phyloP scores from a whole-genome alignment of 2,888 invertebrate genomes.

The Catotricha subobsoleta region DNA sequence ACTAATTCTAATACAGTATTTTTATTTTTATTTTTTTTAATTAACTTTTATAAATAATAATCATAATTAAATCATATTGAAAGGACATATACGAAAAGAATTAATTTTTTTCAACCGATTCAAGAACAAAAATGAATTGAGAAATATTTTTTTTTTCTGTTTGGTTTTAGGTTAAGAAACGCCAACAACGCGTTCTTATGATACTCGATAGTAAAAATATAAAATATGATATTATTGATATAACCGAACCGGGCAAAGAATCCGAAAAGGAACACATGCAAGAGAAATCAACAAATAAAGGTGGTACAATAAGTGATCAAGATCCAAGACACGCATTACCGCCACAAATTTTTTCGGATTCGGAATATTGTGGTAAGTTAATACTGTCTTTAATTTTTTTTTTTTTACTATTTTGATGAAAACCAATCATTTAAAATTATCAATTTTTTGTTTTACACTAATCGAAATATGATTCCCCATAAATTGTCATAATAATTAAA shows the following conservation, averaged over 20 bases:
- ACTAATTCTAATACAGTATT: too few species aligned
- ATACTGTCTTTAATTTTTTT: neutral
- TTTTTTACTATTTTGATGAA: neutral
- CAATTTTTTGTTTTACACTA: too few species aligned
- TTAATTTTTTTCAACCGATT: neutral
- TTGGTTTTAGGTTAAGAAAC: constrained; percentile 66
- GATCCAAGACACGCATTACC: constrained; percentile 66
- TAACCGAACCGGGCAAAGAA: constrained; percentile 84
- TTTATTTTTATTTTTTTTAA: too few species aligned
- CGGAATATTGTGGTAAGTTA: constrained; percentile 37
- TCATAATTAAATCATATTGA: too few species aligned
- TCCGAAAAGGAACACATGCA: constrained; percentile 83
- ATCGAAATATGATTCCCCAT: too few species aligned
- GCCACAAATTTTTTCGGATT: constrained; percentile 82
- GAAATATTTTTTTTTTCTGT: neutral
- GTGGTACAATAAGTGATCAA: constrained; percentile 52
- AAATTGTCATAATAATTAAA: too few species aligned
- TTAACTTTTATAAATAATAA: too few species aligned
- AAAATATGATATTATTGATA: constrained; percentile 78
- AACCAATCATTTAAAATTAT: too few species aligned
- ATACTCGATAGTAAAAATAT: constrained; percentile 84
- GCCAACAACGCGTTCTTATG: constrained; percentile 85
- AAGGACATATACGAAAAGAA: too few species aligned
- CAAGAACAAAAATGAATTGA: neutral
- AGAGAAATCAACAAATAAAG: constrained; percentile 58